These are phyloP conservation scores for Delia radicum DNA, from an alignment of 1,140 invertebrate genomes.

Conservation along the genomic window DNA sequence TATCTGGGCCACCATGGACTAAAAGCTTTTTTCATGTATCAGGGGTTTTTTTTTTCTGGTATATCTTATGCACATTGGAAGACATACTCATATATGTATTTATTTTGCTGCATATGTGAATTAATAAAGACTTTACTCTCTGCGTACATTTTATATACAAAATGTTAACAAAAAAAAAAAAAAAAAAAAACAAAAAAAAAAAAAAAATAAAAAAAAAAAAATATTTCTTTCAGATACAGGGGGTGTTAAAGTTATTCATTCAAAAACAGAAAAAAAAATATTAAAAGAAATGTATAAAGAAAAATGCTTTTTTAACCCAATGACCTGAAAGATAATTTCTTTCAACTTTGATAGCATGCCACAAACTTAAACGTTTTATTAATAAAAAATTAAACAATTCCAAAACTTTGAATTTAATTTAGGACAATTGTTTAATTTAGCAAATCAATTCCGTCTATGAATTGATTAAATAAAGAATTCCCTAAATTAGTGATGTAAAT, in stretches of 20 bases:
- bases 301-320: background rate
- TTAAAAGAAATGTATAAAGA: background rate
- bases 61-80: background rate
- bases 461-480: no score
- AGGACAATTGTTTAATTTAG: no score
- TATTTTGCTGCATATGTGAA: background rate
- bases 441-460: no score
- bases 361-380: no score
- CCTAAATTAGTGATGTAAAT: no score
- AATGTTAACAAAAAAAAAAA: no score
- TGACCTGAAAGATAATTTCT: background rate
- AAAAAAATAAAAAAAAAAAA: no score
- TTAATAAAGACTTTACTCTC: background rate
- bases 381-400: no score
- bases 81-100: background rate
- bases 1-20: conserved; percentile 18
- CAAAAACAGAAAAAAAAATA: no score
- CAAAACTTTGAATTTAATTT: no score
- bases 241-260: background rate
- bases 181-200: no score
- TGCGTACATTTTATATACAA: background rate
- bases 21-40: background rate
- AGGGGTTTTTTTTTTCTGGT: background rate
- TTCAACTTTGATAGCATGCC: background rate
- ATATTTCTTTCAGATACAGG: background rate